Evolutionary conservation across 2,113 vertebrate genomes (phyloP), one percentile per base, ranked within the genome.

Genomic region (Felis chaus): DNA sequence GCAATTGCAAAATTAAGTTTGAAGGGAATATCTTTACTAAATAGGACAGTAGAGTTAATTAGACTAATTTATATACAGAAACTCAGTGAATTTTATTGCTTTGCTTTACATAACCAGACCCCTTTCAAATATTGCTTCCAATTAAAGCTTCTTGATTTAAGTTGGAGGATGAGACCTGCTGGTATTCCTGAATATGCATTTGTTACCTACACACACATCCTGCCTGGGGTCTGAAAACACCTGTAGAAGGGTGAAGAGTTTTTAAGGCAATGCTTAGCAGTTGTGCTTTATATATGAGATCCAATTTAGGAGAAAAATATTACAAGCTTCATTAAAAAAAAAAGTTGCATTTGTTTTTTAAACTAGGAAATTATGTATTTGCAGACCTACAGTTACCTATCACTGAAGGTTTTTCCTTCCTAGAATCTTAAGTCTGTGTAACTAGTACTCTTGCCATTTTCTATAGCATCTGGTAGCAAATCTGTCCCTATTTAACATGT

Each of bases 1-100:
- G 50, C 50, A 97, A 48, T 83, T 97, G 50, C 33, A 83, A 78
- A 86, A 73, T 96, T 92, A 78, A 96, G 57, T 16, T 76, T n/a
- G 21, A 87, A 93, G 31, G 5, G 33, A 94, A 21, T 83, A 39
- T 55, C 41, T 90, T 96, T 87, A 29, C 31, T 87, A 81, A 97
- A 73, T 83, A 78, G 31, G 57, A 66, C 50, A 86, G 33, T 36
- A 90, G 18, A 86, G 39, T 76, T 94, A 91, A 94, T 66, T 36
- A 81, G 82, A 91, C 68, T 78, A 50, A 80, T 90, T 80, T 85
- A 61, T 33, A 16, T 21, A 53, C 29, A 76, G 36, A 81, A 90
- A 81, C 16, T 68, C 9, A 84, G 33, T 76, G 31, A 63, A 83
- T 71, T 96, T 80, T 76, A 86, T 90, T 91, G n/a, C n/a, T 78